Base-by-base conservation (phyloP, 2,888 invertebrate species). In the Ochropleura plecta region DNA sequence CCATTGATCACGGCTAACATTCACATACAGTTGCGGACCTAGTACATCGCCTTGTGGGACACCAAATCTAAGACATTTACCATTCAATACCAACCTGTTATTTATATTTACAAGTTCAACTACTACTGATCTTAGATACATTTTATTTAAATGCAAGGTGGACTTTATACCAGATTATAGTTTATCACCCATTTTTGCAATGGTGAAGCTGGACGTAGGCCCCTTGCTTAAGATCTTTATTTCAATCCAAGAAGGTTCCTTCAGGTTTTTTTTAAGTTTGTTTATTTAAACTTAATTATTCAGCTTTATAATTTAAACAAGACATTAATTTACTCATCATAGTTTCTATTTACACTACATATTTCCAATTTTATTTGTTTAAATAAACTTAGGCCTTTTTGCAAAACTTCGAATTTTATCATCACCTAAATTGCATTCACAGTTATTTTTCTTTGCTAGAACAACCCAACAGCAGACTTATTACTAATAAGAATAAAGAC, bases 21-120 rank as follows among this genome's bases (percentile, higher is more conserved):
- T 86, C 69, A 91, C 88, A 90, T 89, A 88, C 75, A 91, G 71
- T 86, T 86, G 76, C 83, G 88, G 90, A 69, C 88, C 87, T 87
- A 90, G 68, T 77, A 86, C 82, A 88, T 83, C 78, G 83, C 91
- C 91, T 90, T 90, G 89, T 76, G 90, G 88, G 78, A 93, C 92
- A 92, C 88, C 91, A 89, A 91, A 83, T 88, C 90, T 92, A 93
- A 89, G 85, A 89, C 81, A 84, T 83, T 81, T 81, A 83, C 64
- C 62, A 85, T 86, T 83, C 69, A 83, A 81, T 81, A 86, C 76
- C 65, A 84, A 78, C 76, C 64, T 87, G 73, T 68, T 70, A 67
- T 67, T 65, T 62, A 71, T 69, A 74, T 77, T 70, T 81, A 88
- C 78, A 87, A 68, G 46, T 73, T 67, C 62, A 67, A 73, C 81